Conservation (phyloP, 1,140 invertebrate genomes). For the Pemphigus obesinymphae region DNA sequence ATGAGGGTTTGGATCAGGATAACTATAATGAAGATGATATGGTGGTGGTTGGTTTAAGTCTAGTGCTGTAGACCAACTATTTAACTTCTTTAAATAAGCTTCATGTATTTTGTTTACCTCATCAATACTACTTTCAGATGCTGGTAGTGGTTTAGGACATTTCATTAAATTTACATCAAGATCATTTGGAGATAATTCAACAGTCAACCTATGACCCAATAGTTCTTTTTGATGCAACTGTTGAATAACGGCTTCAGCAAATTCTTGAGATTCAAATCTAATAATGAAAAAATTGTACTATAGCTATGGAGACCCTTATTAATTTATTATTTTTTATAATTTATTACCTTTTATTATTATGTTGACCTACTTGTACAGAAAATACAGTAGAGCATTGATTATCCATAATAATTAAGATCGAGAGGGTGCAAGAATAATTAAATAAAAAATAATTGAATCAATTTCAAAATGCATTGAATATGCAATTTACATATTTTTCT, state of each 20-base stretch:
- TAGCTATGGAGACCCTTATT: too few relatives aligned
- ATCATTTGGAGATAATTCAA: constrained; percentile 54
- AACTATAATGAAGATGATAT: constrained; percentile 66
- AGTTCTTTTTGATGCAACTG: constrained; percentile 63
- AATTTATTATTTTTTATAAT: too few relatives aligned
- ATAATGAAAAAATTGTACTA: too few relatives aligned
- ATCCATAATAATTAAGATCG: too few relatives aligned
- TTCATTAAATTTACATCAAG: constrained; percentile 50
- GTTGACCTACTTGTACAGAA: too few relatives aligned
- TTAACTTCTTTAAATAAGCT: constrained; percentile 63
- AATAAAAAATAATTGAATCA: too few relatives aligned
- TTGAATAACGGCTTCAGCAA: constrained; percentile 57
- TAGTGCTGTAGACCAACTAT: constrained; percentile 62
- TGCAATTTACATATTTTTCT: too few relatives aligned
- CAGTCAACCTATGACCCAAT: constrained; percentile 57
- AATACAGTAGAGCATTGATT: too few relatives aligned
- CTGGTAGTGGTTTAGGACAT: background rate
- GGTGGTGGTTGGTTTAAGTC: constrained; percentile 68
- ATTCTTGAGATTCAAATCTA: constrained; percentile 57
- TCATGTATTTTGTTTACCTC: constrained; percentile 54
- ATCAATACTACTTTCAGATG: constrained; percentile 30
- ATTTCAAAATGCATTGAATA: too few relatives aligned
- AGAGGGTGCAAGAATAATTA: too few relatives aligned
- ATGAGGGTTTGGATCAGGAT: constrained; percentile 67
- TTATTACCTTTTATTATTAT: too few relatives aligned